Base-by-base conservation (phyloP, 2,888 invertebrate genomes). In the Drosophila incognita region DNA sequence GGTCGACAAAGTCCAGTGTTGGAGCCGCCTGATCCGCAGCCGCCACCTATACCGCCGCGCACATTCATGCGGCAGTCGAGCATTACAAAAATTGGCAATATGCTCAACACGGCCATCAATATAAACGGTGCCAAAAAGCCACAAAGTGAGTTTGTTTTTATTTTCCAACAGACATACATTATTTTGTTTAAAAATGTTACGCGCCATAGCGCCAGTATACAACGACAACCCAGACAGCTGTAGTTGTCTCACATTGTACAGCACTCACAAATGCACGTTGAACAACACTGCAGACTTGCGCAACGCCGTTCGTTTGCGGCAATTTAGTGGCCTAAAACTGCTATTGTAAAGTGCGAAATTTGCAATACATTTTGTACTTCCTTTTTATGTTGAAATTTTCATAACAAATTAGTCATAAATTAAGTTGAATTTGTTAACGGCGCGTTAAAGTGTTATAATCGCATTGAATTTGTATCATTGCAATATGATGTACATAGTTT, bases 11-110 rank as follows among this genome's bases (percentile, higher is more conserved):
- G 91, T 82, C 92, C 93, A 54, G 90, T 91, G 56, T 81, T 91
- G 56, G 93, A 93, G 71, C 92, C 93, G 0, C 93, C 93, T 53
- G 93, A 91, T 69, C 92, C 86, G 68, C 92, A 90, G 57, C 91
- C 84, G 65, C 91, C 93, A 52, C 92, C 92, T 3, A 77, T 92
- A 40, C 92, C 93, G 27, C 92, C 92, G 2, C 89, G 91, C 48
- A 87, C 91, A 59, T 92, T 95, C 91, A 95, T 94, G 92, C 94
- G 95, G 75, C 95, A 95, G 90, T 94, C 95, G 76, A 95, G 95
- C 92, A 94, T 95, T 91, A 95, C 95, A 64, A 94, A 94, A 92
- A 94, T 95, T 76, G 95, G 95, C 48, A 94, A 94, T 82, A 95
- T 95, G 93, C 94, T 95, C 81, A 95, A 95, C 87, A 94, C 94